A percentile compares a stretch with the other conserved stretches of the same genome.
phyloP scores from a whole-genome alignment of 92 coral and sea anemone species.

The Porites rus region DNA sequence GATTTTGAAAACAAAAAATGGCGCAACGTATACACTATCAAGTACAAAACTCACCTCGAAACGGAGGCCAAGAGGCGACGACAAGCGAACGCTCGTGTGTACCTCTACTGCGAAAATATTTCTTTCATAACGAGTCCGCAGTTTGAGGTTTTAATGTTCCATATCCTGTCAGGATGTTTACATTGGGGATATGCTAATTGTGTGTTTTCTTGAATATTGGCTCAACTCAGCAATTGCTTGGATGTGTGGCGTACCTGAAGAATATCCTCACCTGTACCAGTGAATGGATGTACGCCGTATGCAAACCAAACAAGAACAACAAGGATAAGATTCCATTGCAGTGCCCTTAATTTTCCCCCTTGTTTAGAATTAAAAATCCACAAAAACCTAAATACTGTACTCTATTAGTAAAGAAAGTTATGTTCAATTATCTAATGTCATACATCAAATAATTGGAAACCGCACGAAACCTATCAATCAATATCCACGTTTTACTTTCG shows the following conservation, averaged over 20 bases:
- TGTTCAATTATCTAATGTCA: neutral
- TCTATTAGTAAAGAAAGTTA: neutral
- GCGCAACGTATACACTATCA: no score
- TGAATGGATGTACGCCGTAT: neutral
- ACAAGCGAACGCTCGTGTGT: neutral
- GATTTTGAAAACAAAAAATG: no score
- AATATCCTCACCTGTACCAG: conserved; percentile 13
- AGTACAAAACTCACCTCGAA: no score
- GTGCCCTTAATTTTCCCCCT: neutral
- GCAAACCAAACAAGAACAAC: neutral
- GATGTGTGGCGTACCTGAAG: neutral
- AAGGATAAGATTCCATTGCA: neutral
- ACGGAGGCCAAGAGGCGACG: neutral
- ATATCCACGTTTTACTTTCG: no score
- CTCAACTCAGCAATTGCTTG: conserved; percentile 3
- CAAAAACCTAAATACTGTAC: neutral
- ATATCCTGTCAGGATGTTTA: conserved; percentile 44
- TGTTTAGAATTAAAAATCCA: neutral
- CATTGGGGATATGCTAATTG: conserved; percentile 45
- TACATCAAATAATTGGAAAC: neutral
- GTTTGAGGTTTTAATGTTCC: conserved; percentile 32
- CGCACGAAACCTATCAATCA: conserved; percentile 7
- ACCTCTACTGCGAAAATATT: neutral
- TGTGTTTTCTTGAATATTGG: conserved; percentile 20
- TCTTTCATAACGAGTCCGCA: neutral